Evolutionary conservation across 2,888 invertebrate species (phyloP), one percentile per base, ranked within the genome.

Genomic region (Trichogramma dendrolimi): DNA sequence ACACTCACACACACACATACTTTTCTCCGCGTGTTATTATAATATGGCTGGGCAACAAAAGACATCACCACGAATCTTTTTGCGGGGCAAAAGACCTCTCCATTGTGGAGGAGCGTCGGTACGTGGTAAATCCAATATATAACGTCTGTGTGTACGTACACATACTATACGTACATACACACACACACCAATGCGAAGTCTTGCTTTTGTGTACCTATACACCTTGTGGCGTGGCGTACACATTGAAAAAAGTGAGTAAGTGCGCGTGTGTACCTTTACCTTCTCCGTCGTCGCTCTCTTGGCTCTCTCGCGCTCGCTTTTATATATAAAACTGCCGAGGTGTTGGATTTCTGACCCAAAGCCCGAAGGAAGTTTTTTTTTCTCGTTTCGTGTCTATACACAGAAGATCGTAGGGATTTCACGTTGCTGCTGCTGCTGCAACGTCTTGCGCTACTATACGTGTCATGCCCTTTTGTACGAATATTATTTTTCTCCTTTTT

Each of bases 321-420:
- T 65, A 27, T 27, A 27, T 27, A 27, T 27, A 27, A 27, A 27
- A 48, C 64, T 70, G 63, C 58, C 60, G 62, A 74, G 74, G 75
- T 75, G 75, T 74, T 72, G 72, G 72, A 71, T 75, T 76, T 76
- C 75, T 72, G 72, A 72, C 71, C 75, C 72, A 72, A 70, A 72
- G 72, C 67, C 68, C 60, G 57, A 61, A 68, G 67, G 58, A 47
- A 27, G 27, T 39, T 40, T 46, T 43, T 11, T 48, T 57, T 42
- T 55, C 57, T 60, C 60, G 49, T 43, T 48, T 44, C 39, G 41
- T 8, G 47, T 11, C 11, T 52, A 41, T 10, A 42, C n/a, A 6
- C 56, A 43, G 55, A 40, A 5, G 1, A 8, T 27, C n/a, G 38
- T 14, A 10, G 54, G 11, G 47, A 27, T 27, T 27, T 27, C 27